phyloP scores from a whole-genome alignment of 2,113 vertebrate species.

The Galemys pyrenaicus region DNA sequence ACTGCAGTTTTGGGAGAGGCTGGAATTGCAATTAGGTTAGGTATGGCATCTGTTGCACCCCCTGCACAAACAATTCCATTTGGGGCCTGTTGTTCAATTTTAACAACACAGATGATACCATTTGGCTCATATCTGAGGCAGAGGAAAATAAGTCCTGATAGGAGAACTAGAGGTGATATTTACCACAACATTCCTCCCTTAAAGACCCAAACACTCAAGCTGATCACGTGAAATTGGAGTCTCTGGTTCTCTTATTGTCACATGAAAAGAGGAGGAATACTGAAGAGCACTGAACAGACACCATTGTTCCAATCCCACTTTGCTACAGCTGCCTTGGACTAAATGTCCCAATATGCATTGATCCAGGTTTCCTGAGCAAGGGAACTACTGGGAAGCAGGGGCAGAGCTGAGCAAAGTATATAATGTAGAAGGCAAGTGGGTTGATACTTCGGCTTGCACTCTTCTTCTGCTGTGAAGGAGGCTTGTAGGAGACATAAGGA shows the following conservation, averaged over 20 bases:
- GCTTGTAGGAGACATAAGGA: too few relatives aligned
- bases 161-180: not conserved
- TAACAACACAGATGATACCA: not conserved
- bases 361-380: too few relatives aligned
- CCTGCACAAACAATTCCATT: not conserved
- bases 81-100: not conserved
- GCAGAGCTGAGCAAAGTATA: too few relatives aligned
- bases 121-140: not conserved
- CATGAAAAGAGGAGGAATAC: too few relatives aligned
- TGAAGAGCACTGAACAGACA: too few relatives aligned
- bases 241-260: not conserved
- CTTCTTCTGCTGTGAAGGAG: too few relatives aligned
- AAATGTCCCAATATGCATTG: too few relatives aligned
- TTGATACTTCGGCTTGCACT: too few relatives aligned
- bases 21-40: not conserved
- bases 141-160: not conserved
- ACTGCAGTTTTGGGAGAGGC: not conserved
- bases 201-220: not conserved
- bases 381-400: too few relatives aligned
- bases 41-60: not conserved
- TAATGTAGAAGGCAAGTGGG: too few relatives aligned
- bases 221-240: not conserved
- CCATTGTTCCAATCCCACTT: too few relatives aligned
- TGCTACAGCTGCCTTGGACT: too few relatives aligned
- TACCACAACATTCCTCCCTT: accelerated